These are phyloP conservation scores for Colistium nudipinnis DNA, from an alignment of 2,113 vertebrate species.

Conservation along the genomic window DNA sequence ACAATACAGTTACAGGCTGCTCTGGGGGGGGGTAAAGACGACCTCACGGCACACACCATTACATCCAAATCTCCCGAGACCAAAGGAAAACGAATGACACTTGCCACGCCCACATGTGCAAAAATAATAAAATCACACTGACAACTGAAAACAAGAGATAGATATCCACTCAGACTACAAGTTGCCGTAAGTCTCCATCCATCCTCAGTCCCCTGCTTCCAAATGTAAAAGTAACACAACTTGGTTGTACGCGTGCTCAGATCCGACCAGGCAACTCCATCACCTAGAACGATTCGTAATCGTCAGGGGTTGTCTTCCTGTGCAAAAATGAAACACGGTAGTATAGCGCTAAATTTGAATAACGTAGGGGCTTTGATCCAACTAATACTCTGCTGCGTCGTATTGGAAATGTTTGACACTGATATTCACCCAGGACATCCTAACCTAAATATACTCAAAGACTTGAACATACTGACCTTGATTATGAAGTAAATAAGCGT, in stretches of 20 bases:
- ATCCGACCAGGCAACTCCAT: slow-evolving; percentile 23
- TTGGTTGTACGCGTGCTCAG: slow-evolving; percentile 27
- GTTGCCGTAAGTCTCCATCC: background rate
- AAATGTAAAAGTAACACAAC: slow-evolving; percentile 18
- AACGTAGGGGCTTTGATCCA: slow-evolving; percentile 33
- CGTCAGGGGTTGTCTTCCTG: slow-evolving; percentile 21
- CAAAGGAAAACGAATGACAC: slow-evolving; percentile 63
- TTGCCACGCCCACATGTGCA: slow-evolving; percentile 55
- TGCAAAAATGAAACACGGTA: slow-evolving; percentile 45
- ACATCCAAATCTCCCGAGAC: slow-evolving; percentile 76
- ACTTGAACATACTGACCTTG: slow-evolving; percentile 36
- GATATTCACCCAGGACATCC: slow-evolving; percentile 52
- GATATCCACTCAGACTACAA: slow-evolving; percentile 21
- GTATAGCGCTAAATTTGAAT: slow-evolving; percentile 33
- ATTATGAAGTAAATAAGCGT: slow-evolving; percentile 52
- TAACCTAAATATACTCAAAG: slow-evolving; percentile 43
- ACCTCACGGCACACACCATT: slow-evolving; percentile 64
- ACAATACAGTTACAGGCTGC: slow-evolving; percentile 68
- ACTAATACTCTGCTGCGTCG: slow-evolving; percentile 54
- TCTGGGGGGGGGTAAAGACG: slow-evolving; percentile 45
- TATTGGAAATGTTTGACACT: slow-evolving; percentile 47
- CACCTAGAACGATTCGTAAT: slow-evolving; percentile 10
- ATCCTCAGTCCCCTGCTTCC: slow-evolving; percentile 12
- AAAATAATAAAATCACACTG: slow-evolving; percentile 58
- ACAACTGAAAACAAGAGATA: slow-evolving; percentile 53